A percentile compares a stretch with the other conserved stretches of the same genome.
phyloP scores from a whole-genome alignment of 2,113 vertebrate species.

The Entomyzon cyanotis region DNA sequence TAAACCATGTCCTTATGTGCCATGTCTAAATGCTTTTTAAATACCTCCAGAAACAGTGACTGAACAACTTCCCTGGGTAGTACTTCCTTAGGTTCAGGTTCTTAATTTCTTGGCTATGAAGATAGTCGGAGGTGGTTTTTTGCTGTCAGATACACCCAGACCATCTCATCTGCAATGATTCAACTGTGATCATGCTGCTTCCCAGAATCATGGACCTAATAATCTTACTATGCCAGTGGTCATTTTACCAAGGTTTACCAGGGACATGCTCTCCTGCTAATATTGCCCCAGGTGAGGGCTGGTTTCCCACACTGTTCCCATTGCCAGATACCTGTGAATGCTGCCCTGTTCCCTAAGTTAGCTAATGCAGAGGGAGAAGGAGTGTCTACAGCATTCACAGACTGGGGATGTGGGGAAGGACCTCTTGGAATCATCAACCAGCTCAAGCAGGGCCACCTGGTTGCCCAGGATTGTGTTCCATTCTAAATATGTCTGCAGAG shows the following conservation, averaged over 20 bases:
- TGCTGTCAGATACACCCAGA: not conserved
- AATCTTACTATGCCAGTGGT: not conserved
- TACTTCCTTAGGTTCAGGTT: not conserved
- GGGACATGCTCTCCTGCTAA: fast-evolving
- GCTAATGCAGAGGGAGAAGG: not conserved
- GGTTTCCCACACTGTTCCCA: not conserved
- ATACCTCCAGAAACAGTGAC: not conserved
- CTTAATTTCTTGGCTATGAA: not conserved
- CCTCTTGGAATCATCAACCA: not conserved
- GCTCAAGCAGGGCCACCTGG: not conserved
- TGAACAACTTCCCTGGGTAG: not conserved
- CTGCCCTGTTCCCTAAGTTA: not conserved
- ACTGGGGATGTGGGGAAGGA: not conserved
- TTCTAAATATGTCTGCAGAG: not conserved
- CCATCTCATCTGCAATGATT: not conserved
- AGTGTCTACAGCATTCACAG: not conserved
- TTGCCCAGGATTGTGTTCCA: not conserved
- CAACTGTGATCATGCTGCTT: not conserved
- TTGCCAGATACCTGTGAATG: not conserved
- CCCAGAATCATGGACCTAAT: not conserved
- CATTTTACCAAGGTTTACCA: not conserved
- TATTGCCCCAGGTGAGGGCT: too few relatives aligned
- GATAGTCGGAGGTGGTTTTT: not conserved
- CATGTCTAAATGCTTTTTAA: not conserved
- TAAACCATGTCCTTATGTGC: not conserved